Conservation (phyloP, 1,140 invertebrate species). For the Dinothrombium tinctorium region DNA sequence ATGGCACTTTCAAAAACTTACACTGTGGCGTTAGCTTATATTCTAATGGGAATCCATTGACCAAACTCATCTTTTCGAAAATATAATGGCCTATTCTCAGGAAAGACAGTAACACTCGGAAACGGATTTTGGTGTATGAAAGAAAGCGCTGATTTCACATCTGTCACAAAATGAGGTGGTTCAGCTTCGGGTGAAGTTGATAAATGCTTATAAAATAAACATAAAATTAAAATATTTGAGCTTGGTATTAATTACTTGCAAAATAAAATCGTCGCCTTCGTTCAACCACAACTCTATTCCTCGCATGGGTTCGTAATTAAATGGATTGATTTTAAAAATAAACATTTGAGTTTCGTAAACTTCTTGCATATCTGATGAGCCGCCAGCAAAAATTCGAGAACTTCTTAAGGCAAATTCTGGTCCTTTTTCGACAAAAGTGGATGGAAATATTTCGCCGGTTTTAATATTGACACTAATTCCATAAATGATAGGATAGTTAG, state of each 20-base stretch:
- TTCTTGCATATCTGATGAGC: constrained; percentile 46
- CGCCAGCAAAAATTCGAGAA: background rate
- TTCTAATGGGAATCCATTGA: no score
- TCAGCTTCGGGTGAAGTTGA: constrained; percentile 80
- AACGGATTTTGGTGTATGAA: constrained; percentile 86
- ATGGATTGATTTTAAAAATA: constrained; percentile 77
- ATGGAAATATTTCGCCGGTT: constrained; percentile 77
- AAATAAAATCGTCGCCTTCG: constrained; percentile 69
- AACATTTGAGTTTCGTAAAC: constrained; percentile 70
- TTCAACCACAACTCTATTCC: constrained; percentile 75
- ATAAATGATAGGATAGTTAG: constrained; percentile 66
- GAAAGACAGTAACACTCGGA: constrained; percentile 74
- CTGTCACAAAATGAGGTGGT: constrained; percentile 52
- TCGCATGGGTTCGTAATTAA: constrained; percentile 69
- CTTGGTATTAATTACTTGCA: constrained; percentile 22
- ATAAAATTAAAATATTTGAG: background rate
- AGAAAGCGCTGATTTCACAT: constrained; percentile 61
- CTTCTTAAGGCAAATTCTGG: constrained; percentile 24
- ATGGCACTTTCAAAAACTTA: no score
- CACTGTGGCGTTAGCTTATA: no score
- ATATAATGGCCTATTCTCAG: constrained; percentile 67
- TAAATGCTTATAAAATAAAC: constrained; percentile 37
- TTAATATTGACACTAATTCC: constrained; percentile 71
- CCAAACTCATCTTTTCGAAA: constrained; percentile 60
- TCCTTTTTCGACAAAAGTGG: constrained; percentile 79